Conservation (phyloP, 2,113 vertebrate species). For the Recurvirostra avosetta region DNA sequence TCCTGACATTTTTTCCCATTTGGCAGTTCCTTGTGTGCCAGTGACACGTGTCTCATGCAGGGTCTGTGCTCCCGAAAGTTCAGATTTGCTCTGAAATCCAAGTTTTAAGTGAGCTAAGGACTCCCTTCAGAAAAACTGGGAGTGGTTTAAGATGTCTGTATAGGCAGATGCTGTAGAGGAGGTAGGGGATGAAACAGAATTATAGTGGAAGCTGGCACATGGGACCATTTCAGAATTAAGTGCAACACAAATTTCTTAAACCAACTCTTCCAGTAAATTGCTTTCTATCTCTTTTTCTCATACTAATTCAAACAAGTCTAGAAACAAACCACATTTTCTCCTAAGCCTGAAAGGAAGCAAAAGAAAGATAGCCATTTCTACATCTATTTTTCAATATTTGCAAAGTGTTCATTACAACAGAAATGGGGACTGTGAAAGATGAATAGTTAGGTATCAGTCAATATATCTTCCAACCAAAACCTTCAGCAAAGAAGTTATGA, state of each 20-base stretch:
- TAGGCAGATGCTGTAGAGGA: background rate
- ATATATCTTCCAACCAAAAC: background rate
- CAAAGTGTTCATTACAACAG: background rate
- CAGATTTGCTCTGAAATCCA: background rate
- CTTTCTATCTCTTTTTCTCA: background rate
- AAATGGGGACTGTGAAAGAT: background rate
- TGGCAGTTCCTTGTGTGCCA: background rate
- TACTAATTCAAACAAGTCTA: background rate
- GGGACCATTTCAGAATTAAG: background rate
- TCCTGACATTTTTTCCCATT: background rate
- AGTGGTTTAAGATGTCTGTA: background rate
- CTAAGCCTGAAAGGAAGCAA: background rate
- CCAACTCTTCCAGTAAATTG: background rate
- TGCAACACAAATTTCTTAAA: background rate
- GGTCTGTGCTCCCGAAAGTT: background rate
- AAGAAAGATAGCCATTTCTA: background rate
- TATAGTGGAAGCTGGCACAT: background rate
- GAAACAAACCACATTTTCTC: background rate
- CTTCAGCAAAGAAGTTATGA: background rate
- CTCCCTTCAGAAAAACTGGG: background rate
- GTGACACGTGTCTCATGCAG: background rate
- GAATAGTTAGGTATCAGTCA: background rate
- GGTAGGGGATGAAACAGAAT: background rate
- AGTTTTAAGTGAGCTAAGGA: background rate
- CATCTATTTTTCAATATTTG: background rate